Evolutionary conservation across 2,113 vertebrate species (phyloP).

Genomic region (Calidris pugnax): DNA sequence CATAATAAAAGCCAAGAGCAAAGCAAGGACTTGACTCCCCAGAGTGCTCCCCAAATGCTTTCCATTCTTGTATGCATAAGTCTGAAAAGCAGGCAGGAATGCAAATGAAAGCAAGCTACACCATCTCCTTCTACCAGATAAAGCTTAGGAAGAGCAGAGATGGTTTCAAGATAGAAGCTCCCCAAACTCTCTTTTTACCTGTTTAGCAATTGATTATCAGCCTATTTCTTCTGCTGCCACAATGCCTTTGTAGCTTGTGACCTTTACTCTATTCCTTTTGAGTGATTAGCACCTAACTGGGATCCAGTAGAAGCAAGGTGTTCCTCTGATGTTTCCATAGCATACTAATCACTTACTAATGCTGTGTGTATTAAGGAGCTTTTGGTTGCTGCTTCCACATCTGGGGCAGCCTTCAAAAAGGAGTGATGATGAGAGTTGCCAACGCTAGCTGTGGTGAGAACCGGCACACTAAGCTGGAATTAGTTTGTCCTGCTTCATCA

Average conservation of each 20-base stretch:
- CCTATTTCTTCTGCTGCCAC: neutral
- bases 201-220: neutral
- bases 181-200: neutral
- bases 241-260: neutral
- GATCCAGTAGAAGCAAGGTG: neutral
- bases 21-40: neutral
- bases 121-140: neutral
- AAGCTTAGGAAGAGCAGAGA: neutral
- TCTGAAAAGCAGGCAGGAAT: neutral
- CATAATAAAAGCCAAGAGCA: neutral
- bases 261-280: neutral
- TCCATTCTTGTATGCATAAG: neutral
- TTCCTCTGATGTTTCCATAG: neutral
- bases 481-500: neutral
- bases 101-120: neutral
- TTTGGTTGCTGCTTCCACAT: neutral
- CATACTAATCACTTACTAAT: neutral
- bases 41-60: neutral
- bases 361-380: neutral
- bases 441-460: neutral
- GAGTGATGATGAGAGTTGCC: neutral
- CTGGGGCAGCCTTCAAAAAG: neutral
- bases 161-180: neutral
- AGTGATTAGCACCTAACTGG: neutral
- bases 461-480: neutral